phyloP scores from a whole-genome alignment of 2,113 vertebrate genomes.

The Oryctolagus cuniculus region mOryCun1.1 NC_091449.1:21302501-21303000 shows the following conservation, averaged over 20 bases:
- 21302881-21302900: neutral
- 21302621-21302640: neutral
- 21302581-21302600: neutral
- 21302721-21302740: neutral
- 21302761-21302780: neutral
- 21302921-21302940: neutral
- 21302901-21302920: neutral
- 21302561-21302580: too few species aligned
- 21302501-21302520: too few species aligned
- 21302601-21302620: neutral
- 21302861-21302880: neutral
- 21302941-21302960: neutral
- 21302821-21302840: neutral
- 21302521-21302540: too few species aligned
- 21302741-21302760: neutral
- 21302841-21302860: neutral
- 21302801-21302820: neutral
- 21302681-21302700: neutral
- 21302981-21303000: slow-evolving; percentile 2
- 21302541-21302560: too few species aligned
- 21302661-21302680: neutral
- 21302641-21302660: neutral
- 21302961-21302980: neutral
- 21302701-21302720: neutral
- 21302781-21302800: neutral